These are phyloP conservation scores for Camponotus floridanus DNA, from an alignment of 1,140 invertebrate species.

Conservation along the genomic window DNA sequence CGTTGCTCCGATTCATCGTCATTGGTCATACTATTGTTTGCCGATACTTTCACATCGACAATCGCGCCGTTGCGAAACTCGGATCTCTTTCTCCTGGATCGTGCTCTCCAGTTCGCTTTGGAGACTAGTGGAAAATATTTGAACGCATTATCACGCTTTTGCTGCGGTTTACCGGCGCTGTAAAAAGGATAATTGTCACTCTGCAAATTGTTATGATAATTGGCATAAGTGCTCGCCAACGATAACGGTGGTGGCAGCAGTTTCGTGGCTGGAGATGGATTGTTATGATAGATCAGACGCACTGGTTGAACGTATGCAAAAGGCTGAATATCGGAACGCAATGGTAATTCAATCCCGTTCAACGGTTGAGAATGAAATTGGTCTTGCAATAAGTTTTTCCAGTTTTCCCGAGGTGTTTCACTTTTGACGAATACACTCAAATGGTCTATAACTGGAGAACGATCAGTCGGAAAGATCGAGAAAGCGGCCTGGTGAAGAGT, in stretches of 20 bases:
- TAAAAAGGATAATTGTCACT: background rate
- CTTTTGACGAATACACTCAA: conserved; percentile 41
- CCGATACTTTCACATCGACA: conserved; percentile 33
- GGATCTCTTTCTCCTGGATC: conserved; percentile 62
- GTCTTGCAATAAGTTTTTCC: conserved; percentile 16
- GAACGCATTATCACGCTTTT: background rate
- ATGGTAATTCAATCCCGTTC: background rate
- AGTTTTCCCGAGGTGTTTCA: conserved; percentile 34
- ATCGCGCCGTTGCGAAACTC: background rate
- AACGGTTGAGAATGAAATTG: conserved; percentile 28
- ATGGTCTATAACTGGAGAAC: background rate
- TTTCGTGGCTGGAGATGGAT: background rate
- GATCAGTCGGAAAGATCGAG: conserved; percentile 20
- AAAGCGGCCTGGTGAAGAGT: background rate
- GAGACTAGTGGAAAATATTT: background rate
- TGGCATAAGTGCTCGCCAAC: background rate
- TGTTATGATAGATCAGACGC: conserved; percentile 1
- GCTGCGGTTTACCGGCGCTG: background rate
- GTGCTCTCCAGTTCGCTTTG: background rate
- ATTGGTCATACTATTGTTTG: conserved; percentile 65
- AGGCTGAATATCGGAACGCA: background rate
- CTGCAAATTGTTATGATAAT: conserved; percentile 16
- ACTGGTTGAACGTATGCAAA: background rate
- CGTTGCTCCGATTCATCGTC: conserved; percentile 28
- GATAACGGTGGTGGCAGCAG: background rate